Base-by-base conservation (phyloP, 2,113 vertebrate species). In the Burhinus bistriatus region DNA sequence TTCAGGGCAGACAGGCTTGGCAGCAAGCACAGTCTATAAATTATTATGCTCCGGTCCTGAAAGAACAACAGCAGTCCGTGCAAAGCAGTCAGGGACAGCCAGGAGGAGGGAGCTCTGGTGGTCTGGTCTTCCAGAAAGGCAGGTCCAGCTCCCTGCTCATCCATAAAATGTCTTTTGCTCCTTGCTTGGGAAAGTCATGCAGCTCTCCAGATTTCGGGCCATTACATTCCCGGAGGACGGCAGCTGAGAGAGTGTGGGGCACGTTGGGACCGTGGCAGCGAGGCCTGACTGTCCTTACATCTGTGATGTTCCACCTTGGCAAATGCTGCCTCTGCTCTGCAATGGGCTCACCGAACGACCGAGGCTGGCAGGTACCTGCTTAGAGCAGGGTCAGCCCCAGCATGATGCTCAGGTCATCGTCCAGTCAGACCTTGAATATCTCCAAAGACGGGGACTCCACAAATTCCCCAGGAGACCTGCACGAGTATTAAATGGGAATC, bases 321-420 rank as follows among this genome's bases (percentile, higher is more conserved):
- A 85, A 72, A 51, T 5, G 14, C 18, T 81, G 34, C 34, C 13
- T 36, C 40, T 38, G 45, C 29, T 71, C 40, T 72, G 26, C 70
- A 22, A 11, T 2, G 10, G 47, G 11, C 29, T 79, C 36, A 32
- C 12, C 1, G 2, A 57, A 45, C 0, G 2, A 34, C 42, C 0
- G 1, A 73, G 59, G 23, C 12, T 61, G 34, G 22, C 47, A 57
- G 15, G 17, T 12, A 57, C 27, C 16, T 70, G 12, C n/a, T 62
- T 22, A 45, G 26, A 32, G 29, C 34, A 51, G 32, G 4, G 15
- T 73, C 66, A 69, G 20, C 27, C 30, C 20, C 32, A 51, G 9
- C 23, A 27, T 1, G 2, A 32, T 27, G 15, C 44, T 69, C 25
- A 34, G 42, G 15, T 25, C 8, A 2, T 17, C 32, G 29, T 58